A percentile compares a stretch with the other conserved stretches of the same genome.
These are phyloP conservation scores for Dreissena polymorpha DNA, from an alignment of 1,140 invertebrate species.

Conservation along the genomic window DNA sequence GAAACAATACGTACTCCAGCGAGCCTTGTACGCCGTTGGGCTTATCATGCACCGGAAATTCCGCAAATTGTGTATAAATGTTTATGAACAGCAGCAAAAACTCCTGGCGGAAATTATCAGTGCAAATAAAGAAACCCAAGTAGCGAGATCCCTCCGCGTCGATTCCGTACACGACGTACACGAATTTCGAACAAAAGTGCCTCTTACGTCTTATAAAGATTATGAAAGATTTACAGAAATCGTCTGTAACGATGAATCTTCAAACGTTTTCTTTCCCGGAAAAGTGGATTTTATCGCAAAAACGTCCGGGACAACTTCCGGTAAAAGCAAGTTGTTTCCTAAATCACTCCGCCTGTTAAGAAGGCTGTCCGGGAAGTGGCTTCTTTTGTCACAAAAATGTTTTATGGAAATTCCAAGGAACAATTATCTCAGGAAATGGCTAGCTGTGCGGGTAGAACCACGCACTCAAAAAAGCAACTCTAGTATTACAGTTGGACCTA, in stretches of 20 bases:
- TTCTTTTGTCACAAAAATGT: slow-evolving; percentile 22
- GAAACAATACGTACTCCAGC: slow-evolving; percentile 23
- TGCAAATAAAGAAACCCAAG: slow-evolving; percentile 19
- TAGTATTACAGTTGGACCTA: slow-evolving; percentile 31
- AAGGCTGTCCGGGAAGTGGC: slow-evolving; percentile 3
- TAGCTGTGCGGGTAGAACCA: neutral
- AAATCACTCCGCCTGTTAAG: slow-evolving; percentile 20
- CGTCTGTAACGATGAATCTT: slow-evolving; percentile 4
- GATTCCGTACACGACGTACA: slow-evolving; percentile 10
- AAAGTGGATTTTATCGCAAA: slow-evolving; percentile 42
- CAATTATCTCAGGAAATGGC: slow-evolving; percentile 31
- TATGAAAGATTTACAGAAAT: slow-evolving; percentile 19
- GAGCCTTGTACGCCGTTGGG: neutral
- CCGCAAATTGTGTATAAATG: slow-evolving; percentile 10
- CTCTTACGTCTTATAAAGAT: slow-evolving; percentile 8
- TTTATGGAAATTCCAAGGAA: slow-evolving; percentile 19
- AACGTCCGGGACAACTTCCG: slow-evolving; percentile 45
- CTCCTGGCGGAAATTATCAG: slow-evolving; percentile 15
- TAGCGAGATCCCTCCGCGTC: slow-evolving; percentile 11
- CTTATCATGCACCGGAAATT: neutral
- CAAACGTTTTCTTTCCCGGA: slow-evolving; percentile 43
- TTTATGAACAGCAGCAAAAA: slow-evolving; percentile 9
- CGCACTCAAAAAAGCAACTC: neutral
- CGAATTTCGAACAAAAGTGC: slow-evolving; percentile 18
- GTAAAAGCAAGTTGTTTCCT: slow-evolving; percentile 43